These are phyloP conservation scores for Tetanocera ferruginea DNA, from an alignment of 2,888 invertebrate genomes.

Conservation along the genomic window DNA sequence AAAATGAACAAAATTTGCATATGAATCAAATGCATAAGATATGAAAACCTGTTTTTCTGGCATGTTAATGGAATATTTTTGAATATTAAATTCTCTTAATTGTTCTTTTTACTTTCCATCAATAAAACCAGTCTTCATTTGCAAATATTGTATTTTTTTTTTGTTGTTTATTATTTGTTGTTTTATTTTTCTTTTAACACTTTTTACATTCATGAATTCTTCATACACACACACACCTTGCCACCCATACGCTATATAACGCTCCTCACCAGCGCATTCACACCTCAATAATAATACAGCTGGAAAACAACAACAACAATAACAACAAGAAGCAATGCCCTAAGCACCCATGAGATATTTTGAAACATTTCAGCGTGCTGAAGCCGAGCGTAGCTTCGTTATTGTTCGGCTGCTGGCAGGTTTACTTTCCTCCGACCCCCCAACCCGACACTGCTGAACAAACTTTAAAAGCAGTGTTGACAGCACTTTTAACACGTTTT, in stretches of 20 bases:
- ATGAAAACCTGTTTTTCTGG: not conserved
- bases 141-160: not conserved
- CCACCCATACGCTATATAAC: not conserved
- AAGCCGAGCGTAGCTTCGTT: not conserved
- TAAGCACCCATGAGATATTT: not conserved
- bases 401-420: too few species aligned
- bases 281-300: not conserved
- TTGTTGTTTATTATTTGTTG: not conserved
- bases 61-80: not conserved
- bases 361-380: not conserved
- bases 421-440: too few species aligned
- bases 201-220: constrained; percentile 2
- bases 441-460: too few species aligned
- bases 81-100: not conserved
- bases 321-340: not conserved
- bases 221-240: constrained; percentile 1
- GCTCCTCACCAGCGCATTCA: not conserved
- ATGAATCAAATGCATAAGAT: constrained; percentile 10
- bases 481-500: too few species aligned
- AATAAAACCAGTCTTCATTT: constrained; percentile 7
- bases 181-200: not conserved
- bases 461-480: too few species aligned
- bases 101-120: not conserved
- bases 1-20: not conserved
- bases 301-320: not conserved